Conservation (phyloP, 2,888 invertebrate genomes). For the Tinea semifulvella region DNA sequence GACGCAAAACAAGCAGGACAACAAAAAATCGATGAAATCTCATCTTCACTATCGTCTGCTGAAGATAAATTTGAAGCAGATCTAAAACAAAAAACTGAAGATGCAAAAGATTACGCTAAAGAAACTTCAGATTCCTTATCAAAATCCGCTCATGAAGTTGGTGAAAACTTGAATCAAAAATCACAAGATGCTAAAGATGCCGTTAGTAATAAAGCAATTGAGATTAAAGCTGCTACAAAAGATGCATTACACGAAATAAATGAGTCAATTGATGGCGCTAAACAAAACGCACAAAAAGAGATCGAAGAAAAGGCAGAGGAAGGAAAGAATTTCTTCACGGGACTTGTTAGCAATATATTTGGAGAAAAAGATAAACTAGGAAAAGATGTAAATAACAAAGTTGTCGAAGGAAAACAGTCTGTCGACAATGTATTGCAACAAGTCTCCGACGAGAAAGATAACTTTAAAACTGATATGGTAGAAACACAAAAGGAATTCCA, state of each 20-base stretch:
- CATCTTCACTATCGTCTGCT: neutral
- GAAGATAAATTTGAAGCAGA: constrained; percentile 23
- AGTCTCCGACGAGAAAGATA: constrained; percentile 40
- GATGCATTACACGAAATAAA: constrained; percentile 38
- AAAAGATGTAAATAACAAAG: constrained; percentile 45
- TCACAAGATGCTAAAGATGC: constrained; percentile 33
- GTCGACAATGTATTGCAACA: constrained; percentile 41
- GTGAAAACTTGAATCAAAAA: constrained; percentile 22
- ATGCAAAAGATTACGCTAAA: neutral
- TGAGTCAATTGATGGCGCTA: constrained; percentile 37
- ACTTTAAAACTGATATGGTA: constrained; percentile 28
- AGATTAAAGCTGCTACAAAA: constrained; percentile 33
- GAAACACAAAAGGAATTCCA: constrained; percentile 14
- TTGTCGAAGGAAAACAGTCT: constrained; percentile 43
- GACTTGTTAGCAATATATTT: constrained; percentile 52
- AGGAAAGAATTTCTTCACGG: constrained; percentile 53
- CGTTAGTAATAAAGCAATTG: constrained; percentile 32
- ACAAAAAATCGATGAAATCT: neutral
- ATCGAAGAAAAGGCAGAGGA: constrained; percentile 54
- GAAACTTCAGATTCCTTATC: neutral
- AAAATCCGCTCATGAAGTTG: constrained; percentile 20
- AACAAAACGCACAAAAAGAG: constrained; percentile 40
- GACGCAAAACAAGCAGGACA: neutral
- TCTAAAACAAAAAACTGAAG: neutral
- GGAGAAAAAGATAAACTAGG: constrained; percentile 58